Evolutionary conservation across 1,140 invertebrate genomes (phyloP).

Genomic region (Heliconius melpomene): DNA sequence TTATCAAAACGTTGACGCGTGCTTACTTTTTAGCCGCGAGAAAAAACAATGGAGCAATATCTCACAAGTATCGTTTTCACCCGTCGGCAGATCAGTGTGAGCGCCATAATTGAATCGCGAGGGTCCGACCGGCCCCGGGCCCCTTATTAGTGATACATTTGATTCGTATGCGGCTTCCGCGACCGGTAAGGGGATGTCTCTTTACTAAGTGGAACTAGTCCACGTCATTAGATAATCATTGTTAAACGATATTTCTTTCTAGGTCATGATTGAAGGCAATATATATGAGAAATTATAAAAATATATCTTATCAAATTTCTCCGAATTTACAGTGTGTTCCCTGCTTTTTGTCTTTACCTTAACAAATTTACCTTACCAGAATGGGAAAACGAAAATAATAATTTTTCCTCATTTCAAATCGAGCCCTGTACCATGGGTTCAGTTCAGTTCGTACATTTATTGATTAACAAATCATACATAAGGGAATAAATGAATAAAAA

Average conservation of each 20-base stretch:
- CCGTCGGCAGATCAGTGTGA: conserved; percentile 75
- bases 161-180: conserved; percentile 65
- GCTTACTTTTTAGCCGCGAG: conserved; percentile 77
- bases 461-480: conserved; percentile 15
- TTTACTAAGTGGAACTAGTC: conserved; percentile 38
- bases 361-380: no score
- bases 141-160: conserved; percentile 69
- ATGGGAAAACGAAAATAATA: no score
- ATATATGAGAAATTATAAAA: no score
- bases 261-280: neutral
- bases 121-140: conserved; percentile 59
- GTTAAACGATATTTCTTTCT: neutral
- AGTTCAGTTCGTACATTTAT: neutral
- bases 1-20: conserved; percentile 64
- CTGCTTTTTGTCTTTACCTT: no score
- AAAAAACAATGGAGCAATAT: conserved; percentile 82
- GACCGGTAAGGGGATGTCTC: conserved; percentile 40
- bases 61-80: conserved; percentile 82
- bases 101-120: conserved; percentile 79
- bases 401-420: no score
- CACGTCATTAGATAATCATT: conserved; percentile 40
- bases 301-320: no score
- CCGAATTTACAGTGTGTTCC: no score
- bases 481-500: conserved; percentile 13
- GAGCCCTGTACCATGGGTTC: no score